phyloP scores from a whole-genome alignment of 1,140 invertebrate genomes.

The Zaprionus ghesquierei region DNA sequence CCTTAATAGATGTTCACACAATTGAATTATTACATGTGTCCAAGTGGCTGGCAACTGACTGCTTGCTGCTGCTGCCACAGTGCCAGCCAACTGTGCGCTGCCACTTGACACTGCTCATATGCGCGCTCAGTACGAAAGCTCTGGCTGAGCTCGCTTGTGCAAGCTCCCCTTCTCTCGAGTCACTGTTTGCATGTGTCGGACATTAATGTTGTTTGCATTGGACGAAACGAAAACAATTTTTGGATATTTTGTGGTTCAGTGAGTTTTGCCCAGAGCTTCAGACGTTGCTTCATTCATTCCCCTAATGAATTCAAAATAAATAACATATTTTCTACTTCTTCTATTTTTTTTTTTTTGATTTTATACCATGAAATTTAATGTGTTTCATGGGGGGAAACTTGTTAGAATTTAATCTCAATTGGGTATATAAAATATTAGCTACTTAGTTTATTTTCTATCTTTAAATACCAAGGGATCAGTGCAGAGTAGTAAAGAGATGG shows the following conservation, averaged over 20 bases:
- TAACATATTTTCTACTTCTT: neutral
- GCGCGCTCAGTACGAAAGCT: slow-evolving; percentile 5
- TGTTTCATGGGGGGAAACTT: neutral
- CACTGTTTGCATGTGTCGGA: slow-evolving; percentile 58
- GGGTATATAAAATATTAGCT: neutral
- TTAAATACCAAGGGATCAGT: neutral
- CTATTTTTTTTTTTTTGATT: too few species aligned
- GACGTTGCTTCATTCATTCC: slow-evolving; percentile 4
- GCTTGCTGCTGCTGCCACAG: slow-evolving; percentile 29
- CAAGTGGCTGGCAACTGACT: slow-evolving; percentile 73
- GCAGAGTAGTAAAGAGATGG: neutral
- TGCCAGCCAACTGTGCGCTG: slow-evolving; percentile 5
- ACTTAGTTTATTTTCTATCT: neutral
- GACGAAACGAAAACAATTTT: slow-evolving; percentile 55
- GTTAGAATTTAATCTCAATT: neutral
- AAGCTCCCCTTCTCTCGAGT: neutral
- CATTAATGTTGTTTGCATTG: slow-evolving; percentile 66
- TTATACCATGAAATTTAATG: neutral
- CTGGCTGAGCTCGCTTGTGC: neutral
- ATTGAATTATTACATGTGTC: slow-evolving; percentile 81
- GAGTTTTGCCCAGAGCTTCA: neutral
- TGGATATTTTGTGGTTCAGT: slow-evolving; percentile 33
- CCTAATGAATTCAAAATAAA: slow-evolving; percentile 15
- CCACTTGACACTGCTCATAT: slow-evolving; percentile 52
- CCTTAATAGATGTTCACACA: slow-evolving; percentile 81